Base-by-base conservation (phyloP, 2,113 vertebrate species). In the Cacatua alba region DNA sequence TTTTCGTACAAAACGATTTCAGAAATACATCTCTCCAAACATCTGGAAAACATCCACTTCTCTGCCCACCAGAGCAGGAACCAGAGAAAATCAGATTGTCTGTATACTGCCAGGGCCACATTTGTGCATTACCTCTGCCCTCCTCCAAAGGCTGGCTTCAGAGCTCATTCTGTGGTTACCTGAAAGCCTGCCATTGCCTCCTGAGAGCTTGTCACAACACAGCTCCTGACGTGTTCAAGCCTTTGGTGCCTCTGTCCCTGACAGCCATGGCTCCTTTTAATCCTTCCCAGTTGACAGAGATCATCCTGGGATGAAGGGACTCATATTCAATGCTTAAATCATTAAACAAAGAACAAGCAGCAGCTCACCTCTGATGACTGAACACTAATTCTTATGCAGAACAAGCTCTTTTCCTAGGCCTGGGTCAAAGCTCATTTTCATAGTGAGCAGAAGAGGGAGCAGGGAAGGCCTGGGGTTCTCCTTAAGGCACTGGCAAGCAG, bases 41-140 rank as follows among this genome's bases (percentile, higher is more conserved):
- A 94, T 94, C 57, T 95, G 86, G 92, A 94, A 90, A 90, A 80
- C 92, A 92, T 92, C 82, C 92, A 71, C 57, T 71, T 84, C 68
- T 82, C 75, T 90, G 90, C 92, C 90, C 86, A 88, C 64, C 59
- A 20, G 17, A 53, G 82, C 68, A 72, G 86, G 86, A 94, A 84
- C 68, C 82, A 84, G 57, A 84, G 72, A 80, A 81, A 77, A 87
- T 71, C 5, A 46, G 78, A 24, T 33, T 72, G 76, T 26, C 80
- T 64, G 63, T 39, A 52, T 65, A 33, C 63, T 86, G 25, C 49
- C 33, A 89, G 67, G 71, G 62, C 92, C 77, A 65, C 0, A 2
- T 49, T 49, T 65, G 67, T 51, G 62, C 67, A 51, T 80, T 65
- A 76, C 69, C 75, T 82, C 90, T 90, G 86, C 48, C 82, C 75